Conservation (phyloP, 2,797 vertebrate genomes). For the Spheniscus humboldti region DNA sequence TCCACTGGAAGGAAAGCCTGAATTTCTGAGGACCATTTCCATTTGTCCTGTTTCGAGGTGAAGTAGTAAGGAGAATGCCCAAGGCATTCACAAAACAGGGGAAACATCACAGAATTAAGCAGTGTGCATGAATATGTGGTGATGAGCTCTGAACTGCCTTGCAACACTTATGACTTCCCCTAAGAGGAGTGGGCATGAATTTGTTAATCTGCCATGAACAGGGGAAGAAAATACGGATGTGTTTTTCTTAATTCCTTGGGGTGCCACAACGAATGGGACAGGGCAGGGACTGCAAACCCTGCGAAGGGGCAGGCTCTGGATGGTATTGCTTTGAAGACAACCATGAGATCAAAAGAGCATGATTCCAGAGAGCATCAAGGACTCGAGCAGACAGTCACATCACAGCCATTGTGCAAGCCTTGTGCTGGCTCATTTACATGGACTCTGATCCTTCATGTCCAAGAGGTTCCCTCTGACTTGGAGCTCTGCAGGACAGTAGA, state of each 20-base stretch:
- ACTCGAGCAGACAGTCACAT: neutral
- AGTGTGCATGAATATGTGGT: neutral
- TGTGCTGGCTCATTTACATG: neutral
- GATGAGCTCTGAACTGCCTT: neutral
- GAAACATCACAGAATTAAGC: neutral
- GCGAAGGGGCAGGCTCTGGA: neutral
- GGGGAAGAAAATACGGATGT: neutral
- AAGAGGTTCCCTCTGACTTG: neutral
- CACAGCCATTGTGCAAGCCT: neutral
- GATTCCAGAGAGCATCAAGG: neutral
- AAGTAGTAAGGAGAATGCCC: neutral
- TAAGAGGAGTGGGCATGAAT: neutral
- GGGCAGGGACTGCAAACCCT: neutral
- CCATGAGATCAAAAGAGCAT: neutral
- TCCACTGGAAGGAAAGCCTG: neutral
- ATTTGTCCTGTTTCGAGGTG: neutral
- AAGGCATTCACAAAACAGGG: neutral
- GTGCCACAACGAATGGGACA: neutral
- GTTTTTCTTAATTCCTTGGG: neutral
- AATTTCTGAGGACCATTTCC: neutral
- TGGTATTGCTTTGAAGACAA: neutral
- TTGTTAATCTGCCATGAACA: neutral
- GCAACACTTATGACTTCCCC: neutral
- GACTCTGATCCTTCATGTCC: neutral
- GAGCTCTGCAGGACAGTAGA: neutral